Conservation (phyloP, 2,797 vertebrate species). For the Propithecus deckenii region DNA sequence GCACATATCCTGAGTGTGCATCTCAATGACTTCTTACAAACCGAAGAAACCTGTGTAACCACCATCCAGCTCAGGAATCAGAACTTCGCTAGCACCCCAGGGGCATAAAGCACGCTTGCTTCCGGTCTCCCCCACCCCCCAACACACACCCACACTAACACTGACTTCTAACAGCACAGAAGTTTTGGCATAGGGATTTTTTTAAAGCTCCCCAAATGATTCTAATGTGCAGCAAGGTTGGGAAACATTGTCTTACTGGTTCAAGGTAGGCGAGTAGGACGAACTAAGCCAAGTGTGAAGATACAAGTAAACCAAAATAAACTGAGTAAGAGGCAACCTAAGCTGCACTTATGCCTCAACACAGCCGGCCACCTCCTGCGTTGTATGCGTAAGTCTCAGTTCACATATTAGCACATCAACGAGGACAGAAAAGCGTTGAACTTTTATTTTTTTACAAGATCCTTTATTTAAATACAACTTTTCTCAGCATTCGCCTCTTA, state of each 20-base stretch:
- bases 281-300: neutral
- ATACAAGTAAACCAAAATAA: neutral
- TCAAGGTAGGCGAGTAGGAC: neutral
- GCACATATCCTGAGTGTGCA: neutral
- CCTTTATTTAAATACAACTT: conserved; percentile 38
- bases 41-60: neutral
- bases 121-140: neutral
- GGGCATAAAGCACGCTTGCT: neutral
- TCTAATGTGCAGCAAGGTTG: neutral
- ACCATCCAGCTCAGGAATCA: neutral
- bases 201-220: neutral
- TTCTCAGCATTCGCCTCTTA: neutral
- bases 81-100: neutral
- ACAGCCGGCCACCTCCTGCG: neutral
- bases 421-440: neutral
- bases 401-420: neutral
- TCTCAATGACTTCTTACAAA: neutral
- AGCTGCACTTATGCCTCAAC: neutral
- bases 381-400: neutral
- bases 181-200: neutral
- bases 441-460: neutral
- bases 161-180: neutral
- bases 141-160: neutral
- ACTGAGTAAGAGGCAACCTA: neutral
- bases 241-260: neutral